A percentile compares a stretch with the other conserved stretches of the same genome.
Conservation (phyloP, 2,113 vertebrate genomes). For the Paraplagusia blochii region DNA sequence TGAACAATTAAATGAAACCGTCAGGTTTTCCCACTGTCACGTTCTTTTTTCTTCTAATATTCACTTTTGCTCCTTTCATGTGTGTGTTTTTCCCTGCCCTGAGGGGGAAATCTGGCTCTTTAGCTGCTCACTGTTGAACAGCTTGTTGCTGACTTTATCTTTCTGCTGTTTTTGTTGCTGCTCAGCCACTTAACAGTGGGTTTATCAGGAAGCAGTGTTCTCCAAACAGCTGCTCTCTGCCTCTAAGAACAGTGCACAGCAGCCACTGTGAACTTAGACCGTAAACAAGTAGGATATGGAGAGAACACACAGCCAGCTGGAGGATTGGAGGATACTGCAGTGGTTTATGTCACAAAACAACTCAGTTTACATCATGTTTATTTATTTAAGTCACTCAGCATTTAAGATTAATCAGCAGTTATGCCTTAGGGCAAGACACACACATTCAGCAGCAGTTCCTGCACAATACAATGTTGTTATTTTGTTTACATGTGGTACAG, state of each 20-base stretch:
- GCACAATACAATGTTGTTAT: too few relatives aligned
- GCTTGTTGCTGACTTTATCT: neutral
- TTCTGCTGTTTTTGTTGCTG: neutral
- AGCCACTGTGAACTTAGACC: neutral
- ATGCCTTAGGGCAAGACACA: too few relatives aligned
- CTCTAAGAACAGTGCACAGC: neutral
- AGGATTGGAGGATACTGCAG: neutral
- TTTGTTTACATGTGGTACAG: too few relatives aligned
- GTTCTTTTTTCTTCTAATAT: neutral
- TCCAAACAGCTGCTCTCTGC: slow-evolving; percentile 1
- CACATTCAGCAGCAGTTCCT: too few relatives aligned
- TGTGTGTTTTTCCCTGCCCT: neutral
- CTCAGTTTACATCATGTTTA: neutral
- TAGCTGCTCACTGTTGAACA: neutral
- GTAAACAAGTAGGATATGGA: neutral
- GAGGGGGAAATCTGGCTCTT: slow-evolving; percentile 2
- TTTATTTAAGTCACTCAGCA: neutral
- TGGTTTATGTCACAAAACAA: neutral
- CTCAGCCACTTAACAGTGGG: neutral
- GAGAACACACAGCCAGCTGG: neutral
- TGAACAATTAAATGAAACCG: neutral
- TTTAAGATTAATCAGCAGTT: too few relatives aligned
- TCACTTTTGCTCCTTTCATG: neutral
- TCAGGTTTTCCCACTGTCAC: neutral
- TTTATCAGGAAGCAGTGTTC: neutral